Evolutionary conservation across 2,888 invertebrate genomes (phyloP).

Genomic region (Volucella bombylans): DNA sequence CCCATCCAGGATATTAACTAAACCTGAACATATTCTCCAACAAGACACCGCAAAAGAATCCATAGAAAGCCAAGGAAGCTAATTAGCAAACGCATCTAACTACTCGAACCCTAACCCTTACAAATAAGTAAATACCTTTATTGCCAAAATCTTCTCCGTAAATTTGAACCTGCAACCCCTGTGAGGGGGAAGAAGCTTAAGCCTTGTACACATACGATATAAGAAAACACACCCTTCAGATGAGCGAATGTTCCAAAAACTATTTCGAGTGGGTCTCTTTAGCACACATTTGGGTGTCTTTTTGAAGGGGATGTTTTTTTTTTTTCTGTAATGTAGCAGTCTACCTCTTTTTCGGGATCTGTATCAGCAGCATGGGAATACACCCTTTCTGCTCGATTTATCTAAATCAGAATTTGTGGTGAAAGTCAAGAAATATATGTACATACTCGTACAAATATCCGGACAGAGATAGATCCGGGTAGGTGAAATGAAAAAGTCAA

Average conservation of each 20-base stretch:
- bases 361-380: not conserved
- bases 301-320: constrained; percentile 23
- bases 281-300: constrained; percentile 37
- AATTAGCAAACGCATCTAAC: constrained; percentile 54
- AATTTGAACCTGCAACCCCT: not conserved
- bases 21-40: constrained; percentile 32
- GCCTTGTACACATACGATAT: not conserved
- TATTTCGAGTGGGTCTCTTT: constrained; percentile 32
- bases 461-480: too few relatives aligned
- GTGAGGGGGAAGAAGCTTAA: not conserved
- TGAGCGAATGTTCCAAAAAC: constrained; percentile 39
- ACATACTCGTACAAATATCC: too few relatives aligned
- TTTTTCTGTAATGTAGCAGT: not conserved
- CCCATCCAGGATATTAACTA: constrained; percentile 30
- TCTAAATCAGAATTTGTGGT: constrained; percentile 37
- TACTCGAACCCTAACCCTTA: constrained; percentile 1
- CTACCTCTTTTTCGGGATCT: not conserved
- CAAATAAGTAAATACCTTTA: constrained; percentile 2
- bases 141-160: too few relatives aligned
- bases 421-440: constrained; percentile 23
- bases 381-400: constrained; percentile 50
- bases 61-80: constrained; percentile 27
- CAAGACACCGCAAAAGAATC: not conserved
- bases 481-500: constrained; percentile 31
- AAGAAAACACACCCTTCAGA: constrained; percentile 22